Conservation (phyloP, 1,140 invertebrate species). For the Dreissena rostriformis region DNA sequence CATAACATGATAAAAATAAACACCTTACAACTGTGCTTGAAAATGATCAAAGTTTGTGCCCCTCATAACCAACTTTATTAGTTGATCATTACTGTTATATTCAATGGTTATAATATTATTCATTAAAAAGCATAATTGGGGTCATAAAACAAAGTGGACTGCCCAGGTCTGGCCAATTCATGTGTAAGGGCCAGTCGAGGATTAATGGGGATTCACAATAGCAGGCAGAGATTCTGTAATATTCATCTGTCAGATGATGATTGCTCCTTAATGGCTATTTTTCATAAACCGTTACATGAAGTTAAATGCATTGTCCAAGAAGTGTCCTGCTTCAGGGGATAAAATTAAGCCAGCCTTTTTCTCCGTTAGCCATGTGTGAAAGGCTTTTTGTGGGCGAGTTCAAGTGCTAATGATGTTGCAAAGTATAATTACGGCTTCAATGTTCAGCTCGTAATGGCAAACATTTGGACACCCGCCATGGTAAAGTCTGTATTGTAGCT, state of each 20-base stretch:
- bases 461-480: background rate
- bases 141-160: background rate
- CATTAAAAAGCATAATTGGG: background rate
- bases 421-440: slow-evolving; percentile 27
- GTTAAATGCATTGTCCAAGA: slow-evolving; percentile 11
- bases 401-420: slow-evolving; percentile 54
- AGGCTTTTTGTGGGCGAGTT: slow-evolving; percentile 19
- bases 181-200: slow-evolving; percentile 9
- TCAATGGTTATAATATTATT: background rate
- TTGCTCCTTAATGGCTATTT: slow-evolving; percentile 49
- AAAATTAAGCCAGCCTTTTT: slow-evolving; percentile 11
- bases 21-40: no score
- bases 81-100: no score
- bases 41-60: no score
- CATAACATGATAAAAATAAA: no score
- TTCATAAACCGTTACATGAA: slow-evolving; percentile 39
- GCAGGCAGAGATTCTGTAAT: slow-evolving; percentile 26
- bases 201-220: slow-evolving; percentile 50
- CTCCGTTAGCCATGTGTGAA: slow-evolving; percentile 35
- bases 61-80: no score
- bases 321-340: background rate
- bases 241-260: slow-evolving; percentile 4
- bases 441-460: background rate
- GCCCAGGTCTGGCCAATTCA: background rate
- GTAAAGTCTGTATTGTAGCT: background rate